Percentiles rank a stretch among this genome's conserved stretches.
Evolutionary conservation across 2,113 vertebrate genomes (phyloP).

Genomic region (Microcebus tavaratra): DNA sequence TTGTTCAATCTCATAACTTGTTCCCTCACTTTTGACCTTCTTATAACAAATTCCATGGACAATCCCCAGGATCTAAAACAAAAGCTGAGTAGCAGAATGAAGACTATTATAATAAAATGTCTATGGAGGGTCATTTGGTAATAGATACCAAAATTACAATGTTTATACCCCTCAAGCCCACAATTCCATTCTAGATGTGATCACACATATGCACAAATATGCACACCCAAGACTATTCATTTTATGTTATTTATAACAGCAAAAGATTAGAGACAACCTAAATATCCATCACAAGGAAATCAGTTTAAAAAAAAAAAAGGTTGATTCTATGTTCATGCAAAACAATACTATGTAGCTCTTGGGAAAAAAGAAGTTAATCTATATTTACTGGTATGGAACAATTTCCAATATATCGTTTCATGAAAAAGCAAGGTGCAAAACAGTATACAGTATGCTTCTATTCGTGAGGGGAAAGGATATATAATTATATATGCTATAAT

Average conservation of each 20-base stretch:
- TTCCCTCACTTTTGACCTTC: not conserved
- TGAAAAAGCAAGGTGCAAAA: slow-evolving; percentile 34
- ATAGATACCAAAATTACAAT: not conserved
- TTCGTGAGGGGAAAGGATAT: not conserved
- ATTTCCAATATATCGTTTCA: not conserved
- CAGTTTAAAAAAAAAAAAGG: not conserved
- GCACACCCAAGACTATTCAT: not conserved
- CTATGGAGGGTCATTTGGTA: not conserved
- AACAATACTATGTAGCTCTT: not conserved
- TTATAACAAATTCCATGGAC: not conserved
- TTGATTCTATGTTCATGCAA: not conserved
- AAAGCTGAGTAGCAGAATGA: not conserved
- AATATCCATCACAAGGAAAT: not conserved
- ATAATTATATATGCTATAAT: not conserved
- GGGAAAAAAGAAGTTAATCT: not conserved
- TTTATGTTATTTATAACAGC: not conserved
- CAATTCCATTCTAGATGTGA: slow-evolving; percentile 15
- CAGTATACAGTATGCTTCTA: not conserved
- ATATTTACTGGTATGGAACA: not conserved
- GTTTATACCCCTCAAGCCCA: not conserved
- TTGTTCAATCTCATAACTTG: not conserved
- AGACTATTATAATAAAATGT: not conserved
- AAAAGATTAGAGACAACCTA: slow-evolving; percentile 26
- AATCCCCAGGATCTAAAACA: slow-evolving; percentile 1
- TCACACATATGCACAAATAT: not conserved